Evolutionary conservation across 2,888 invertebrate species (phyloP).

Genomic region (Drosophila prostipennis): DNA sequence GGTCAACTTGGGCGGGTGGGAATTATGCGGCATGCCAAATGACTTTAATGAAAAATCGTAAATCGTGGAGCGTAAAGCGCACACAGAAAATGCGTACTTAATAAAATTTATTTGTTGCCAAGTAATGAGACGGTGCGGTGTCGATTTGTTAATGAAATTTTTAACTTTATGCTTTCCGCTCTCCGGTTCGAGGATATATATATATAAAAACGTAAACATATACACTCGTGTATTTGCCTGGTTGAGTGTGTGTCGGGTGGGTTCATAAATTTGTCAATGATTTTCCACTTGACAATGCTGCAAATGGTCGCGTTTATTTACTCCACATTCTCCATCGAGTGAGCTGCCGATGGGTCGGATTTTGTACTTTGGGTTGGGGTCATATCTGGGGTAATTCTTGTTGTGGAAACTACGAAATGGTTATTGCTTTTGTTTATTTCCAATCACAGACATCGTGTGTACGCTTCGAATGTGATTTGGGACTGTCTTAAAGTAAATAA

Average conservation of each 20-base stretch:
- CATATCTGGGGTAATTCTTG: conserved; percentile 26
- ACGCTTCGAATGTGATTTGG: conserved; percentile 9
- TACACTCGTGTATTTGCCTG: conserved; percentile 1
- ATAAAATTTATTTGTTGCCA: conserved; percentile 55
- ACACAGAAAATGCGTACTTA: conserved; percentile 39
- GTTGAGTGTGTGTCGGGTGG: conserved; percentile 4
- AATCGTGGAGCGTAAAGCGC: conserved; percentile 21
- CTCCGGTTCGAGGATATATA: conserved; percentile 9
- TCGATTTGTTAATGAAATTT: conserved; percentile 68
- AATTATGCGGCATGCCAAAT: conserved; percentile 13
- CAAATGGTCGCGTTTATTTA: conserved; percentile 46
- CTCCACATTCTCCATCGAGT: conserved; percentile 31
- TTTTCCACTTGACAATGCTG: conserved; percentile 51
- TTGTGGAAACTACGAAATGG: conserved; percentile 19
- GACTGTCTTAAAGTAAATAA: conserved; percentile 38
- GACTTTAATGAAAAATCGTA: conserved; percentile 63
- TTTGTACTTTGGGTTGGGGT: not conserved
- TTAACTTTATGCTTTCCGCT: conserved; percentile 50
- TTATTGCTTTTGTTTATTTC: conserved; percentile 45
- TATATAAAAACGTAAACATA: conserved; percentile 6
- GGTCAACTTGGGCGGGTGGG: conserved; percentile 20
- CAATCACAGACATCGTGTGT: conserved; percentile 24
- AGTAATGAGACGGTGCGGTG: conserved; percentile 34
- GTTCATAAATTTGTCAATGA: conserved; percentile 53
- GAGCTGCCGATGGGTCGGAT: conserved; percentile 4